Conservation (phyloP, 2,797 vertebrate species). For the Urophycis tenuis region DNA sequence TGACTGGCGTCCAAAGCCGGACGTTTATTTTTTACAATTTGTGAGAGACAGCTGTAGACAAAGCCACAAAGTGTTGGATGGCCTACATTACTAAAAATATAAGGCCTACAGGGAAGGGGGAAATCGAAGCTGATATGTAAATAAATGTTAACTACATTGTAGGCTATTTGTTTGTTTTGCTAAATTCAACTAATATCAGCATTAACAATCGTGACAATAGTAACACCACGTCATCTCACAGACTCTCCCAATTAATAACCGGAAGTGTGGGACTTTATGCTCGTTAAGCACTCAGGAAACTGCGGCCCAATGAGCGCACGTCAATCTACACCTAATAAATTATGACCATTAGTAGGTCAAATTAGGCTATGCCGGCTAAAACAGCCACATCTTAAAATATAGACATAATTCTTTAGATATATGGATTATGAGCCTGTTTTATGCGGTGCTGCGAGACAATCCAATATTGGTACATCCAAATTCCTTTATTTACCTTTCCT, state of each 20-base stretch:
- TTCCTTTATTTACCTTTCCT: neutral
- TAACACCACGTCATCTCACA: constrained; percentile 61
- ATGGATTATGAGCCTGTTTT: neutral
- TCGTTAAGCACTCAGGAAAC: constrained; percentile 71
- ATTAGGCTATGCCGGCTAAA: constrained; percentile 42
- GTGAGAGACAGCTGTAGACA: neutral
- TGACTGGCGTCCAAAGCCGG: too few species aligned
- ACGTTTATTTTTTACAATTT: neutral
- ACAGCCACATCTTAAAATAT: neutral
- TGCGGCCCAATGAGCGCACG: constrained; percentile 67
- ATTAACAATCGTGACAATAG: constrained; percentile 40
- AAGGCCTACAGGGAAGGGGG: neutral
- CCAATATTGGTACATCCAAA: neutral
- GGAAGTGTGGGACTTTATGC: constrained; percentile 70
- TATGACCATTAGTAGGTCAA: constrained; percentile 66
- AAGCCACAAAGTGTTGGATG: neutral
- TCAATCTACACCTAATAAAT: constrained; percentile 72
- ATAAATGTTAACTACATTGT: neutral
- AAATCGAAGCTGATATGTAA: neutral
- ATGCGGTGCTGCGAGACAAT: neutral
- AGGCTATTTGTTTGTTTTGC: neutral
- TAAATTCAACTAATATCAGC: neutral
- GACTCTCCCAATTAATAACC: constrained; percentile 66
- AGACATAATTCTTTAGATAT: neutral
- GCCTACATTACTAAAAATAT: neutral